A percentile compares a stretch with the other conserved stretches of the same genome.
phyloP scores from a whole-genome alignment of 2,113 vertebrate species.

The Columbina picui region DNA sequence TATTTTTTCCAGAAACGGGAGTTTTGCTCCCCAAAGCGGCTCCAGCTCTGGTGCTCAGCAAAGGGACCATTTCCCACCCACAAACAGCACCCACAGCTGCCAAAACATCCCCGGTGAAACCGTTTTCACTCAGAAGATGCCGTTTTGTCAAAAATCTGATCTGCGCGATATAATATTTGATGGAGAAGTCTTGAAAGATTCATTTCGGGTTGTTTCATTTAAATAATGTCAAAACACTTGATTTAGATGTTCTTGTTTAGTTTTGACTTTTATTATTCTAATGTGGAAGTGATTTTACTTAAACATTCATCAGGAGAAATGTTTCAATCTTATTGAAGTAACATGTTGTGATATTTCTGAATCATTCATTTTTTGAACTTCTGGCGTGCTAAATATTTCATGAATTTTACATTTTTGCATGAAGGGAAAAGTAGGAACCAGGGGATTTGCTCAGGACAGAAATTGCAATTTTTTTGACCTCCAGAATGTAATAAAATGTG shows the following conservation, averaged over 20 bases:
- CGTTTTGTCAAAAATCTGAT: not conserved
- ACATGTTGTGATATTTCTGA: conserved; percentile 4
- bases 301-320: conserved; percentile 25
- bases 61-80: not conserved
- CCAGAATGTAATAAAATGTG: rapidly evolving
- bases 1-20: rapidly evolving
- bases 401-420: not conserved
- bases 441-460: not conserved
- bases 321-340: not conserved
- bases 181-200: conserved; percentile 39
- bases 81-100: not conserved
- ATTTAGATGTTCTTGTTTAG: conserved; percentile 53
- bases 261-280: conserved; percentile 48
- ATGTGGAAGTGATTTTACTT: not conserved
- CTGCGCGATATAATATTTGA: conserved; percentile 25
- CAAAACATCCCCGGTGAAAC: not conserved
- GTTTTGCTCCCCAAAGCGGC: not conserved
- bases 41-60: not conserved
- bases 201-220: not conserved
- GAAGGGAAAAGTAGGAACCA: not conserved
- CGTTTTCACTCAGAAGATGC: not conserved
- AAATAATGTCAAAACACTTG: conserved; percentile 45
- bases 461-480: not conserved
- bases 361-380: not conserved
- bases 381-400: not conserved